Evolutionary conservation across 2,888 invertebrate genomes (phyloP), one percentile per base, ranked within the genome.

Genomic region (Agrotis segetum): DNA sequence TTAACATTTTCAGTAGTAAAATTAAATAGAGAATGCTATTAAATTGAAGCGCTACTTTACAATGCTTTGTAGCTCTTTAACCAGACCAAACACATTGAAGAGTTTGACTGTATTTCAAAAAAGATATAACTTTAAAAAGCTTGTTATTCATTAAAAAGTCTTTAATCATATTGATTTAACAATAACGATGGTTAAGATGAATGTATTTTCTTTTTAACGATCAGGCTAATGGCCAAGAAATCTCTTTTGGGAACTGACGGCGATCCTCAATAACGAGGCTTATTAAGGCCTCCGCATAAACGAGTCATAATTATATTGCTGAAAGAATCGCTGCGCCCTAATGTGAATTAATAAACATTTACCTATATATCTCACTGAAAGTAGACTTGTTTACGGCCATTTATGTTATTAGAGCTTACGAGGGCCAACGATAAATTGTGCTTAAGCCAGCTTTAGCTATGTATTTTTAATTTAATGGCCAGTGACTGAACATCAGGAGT

Each of bases 381-480:
- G 78, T 71, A 71, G 82, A 80, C 83, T 80, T 89, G 84, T 90
- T 91, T 89, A 91, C 85, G 83, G 70, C 84, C 79, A 82, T 89
- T 90, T 84, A 84, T 84, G 82, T 88, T 85, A 87, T 88, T 87
- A 86, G 72, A 77, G 83, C 83, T 84, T 85, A 86, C 79, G 77
- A 84, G 85, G 84, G 81, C 76, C 71, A 77, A 84, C 87, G 67
- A 88, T 91, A 90, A 90, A 91, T 92, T 88, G 85, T 79, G 79
- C 87, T 89, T 88, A 89, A 88, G 87, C 85, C 79, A 74, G 70
- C 82, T 83, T 76, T 70, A 62, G 81, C 79, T 84, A 87, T 91
- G 84, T 87, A 87, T 90, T 87, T 88, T 88, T 88, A 88, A 90
- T 88, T 85, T 87, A 85, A 88, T 81, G 83, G 82, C 63, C 77